A percentile compares a stretch with the other conserved stretches of the same genome.
Evolutionary conservation across 2,797 vertebrate genomes (phyloP).

Genomic region (Scyliorhinus canicula): DNA sequence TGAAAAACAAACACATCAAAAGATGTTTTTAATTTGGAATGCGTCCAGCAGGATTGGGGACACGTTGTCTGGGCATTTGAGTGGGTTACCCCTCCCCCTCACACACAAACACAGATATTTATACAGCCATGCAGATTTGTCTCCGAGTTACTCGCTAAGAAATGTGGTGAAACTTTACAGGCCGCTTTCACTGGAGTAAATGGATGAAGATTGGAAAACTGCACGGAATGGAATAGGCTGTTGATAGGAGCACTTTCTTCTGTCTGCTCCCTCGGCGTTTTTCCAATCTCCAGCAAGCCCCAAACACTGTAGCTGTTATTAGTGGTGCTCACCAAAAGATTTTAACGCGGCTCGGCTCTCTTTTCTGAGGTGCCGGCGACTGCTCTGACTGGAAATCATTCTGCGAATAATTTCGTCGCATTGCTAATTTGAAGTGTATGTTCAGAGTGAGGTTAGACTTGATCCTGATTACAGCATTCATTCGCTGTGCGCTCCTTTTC

Average conservation of each 20-base stretch:
- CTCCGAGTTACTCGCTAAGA: background rate
- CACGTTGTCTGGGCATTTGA: slow-evolving; percentile 38
- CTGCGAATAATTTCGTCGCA: slow-evolving; percentile 26
- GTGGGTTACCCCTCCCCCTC: background rate
- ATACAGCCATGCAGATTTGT: background rate
- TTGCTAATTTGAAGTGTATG: slow-evolving; percentile 34
- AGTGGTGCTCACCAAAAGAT: background rate
- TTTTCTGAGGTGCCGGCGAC: background rate
- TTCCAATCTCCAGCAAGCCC: background rate
- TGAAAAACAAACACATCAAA: slow-evolving; percentile 15
- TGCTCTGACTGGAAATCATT: slow-evolving; percentile 8
- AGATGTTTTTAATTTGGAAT: slow-evolving; percentile 38
- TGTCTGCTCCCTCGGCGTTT: background rate
- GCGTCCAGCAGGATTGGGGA: slow-evolving; percentile 32
- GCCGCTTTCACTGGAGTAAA: slow-evolving; percentile 43
- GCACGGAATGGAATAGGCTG: background rate
- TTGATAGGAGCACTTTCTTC: background rate
- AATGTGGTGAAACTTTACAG: slow-evolving; percentile 50
- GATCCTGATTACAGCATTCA: slow-evolving; percentile 57
- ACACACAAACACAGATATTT: slow-evolving; percentile 31
- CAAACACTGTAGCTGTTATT: background rate
- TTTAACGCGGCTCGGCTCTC: background rate
- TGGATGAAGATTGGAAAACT: background rate
- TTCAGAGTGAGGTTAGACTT: slow-evolving; percentile 34
- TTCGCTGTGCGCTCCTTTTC: slow-evolving; percentile 60